These are phyloP conservation scores for Aphelenchoides besseyi DNA, from an alignment of 1,140 invertebrate species.

Conservation along the genomic window DNA sequence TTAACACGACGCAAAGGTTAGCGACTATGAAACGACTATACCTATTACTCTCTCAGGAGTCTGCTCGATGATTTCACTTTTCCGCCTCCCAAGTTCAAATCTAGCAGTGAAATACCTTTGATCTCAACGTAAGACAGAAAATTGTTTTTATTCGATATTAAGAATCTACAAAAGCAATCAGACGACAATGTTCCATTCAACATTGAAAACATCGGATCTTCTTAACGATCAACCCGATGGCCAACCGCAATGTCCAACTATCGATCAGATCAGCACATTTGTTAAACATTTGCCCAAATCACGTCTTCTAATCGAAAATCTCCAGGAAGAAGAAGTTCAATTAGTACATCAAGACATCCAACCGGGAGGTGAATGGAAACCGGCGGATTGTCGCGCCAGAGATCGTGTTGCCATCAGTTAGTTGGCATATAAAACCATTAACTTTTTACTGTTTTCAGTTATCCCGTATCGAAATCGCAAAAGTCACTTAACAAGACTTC, in stretches of 20 bases:
- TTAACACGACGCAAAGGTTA: not conserved
- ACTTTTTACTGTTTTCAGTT: constrained; percentile 67
- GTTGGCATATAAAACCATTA: not conserved
- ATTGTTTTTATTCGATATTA: not conserved
- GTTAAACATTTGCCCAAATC: constrained; percentile 43
- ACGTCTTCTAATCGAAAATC: constrained; percentile 51
- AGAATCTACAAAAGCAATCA: not conserved
- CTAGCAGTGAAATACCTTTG: not conserved
- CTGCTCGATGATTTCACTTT: not conserved
- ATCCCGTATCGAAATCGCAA: constrained; percentile 81
- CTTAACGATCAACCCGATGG: not conserved
- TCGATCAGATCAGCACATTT: constrained; percentile 32
- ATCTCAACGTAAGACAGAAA: too few species aligned
- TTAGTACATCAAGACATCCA: constrained; percentile 46
- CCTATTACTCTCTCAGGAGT: not conserved
- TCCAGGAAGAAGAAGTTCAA: constrained; percentile 49
- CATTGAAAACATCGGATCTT: not conserved
- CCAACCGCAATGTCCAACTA: not conserved
- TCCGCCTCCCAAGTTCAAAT: not conserved
- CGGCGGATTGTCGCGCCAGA: constrained; percentile 43
- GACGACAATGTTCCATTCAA: not conserved
- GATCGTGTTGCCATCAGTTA: constrained; percentile 42
- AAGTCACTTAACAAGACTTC: constrained; percentile 70
- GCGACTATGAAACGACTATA: not conserved
- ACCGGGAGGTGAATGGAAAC: constrained; percentile 55